These are phyloP conservation scores for Laspeyria flexula DNA, from an alignment of 2,888 invertebrate genomes.

Conservation along the genomic window DNA sequence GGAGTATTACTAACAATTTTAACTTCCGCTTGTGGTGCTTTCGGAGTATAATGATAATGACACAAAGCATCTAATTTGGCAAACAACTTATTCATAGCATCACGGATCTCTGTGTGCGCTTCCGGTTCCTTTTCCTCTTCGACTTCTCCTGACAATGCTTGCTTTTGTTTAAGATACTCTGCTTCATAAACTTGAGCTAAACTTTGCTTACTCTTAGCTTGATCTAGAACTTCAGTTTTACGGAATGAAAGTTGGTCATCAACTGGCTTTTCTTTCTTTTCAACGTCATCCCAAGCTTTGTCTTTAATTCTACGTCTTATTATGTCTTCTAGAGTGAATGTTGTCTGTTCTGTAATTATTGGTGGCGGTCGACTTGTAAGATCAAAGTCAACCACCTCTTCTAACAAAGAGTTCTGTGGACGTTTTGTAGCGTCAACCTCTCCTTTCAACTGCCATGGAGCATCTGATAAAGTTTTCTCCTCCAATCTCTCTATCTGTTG, in stretches of 20 bases:
- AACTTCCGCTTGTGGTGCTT: slow-evolving; percentile 93
- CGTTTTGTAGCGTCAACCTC: slow-evolving; percentile 92
- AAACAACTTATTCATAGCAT: slow-evolving; percentile 91
- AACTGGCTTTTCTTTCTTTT: slow-evolving; percentile 93
- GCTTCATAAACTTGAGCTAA: slow-evolving; percentile 97
- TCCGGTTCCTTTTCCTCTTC: slow-evolving; percentile 89
- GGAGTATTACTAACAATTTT: slow-evolving; percentile 96
- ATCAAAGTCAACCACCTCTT: slow-evolving; percentile 97
- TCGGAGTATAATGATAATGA: slow-evolving; percentile 98
- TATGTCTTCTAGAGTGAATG: slow-evolving; percentile 94
- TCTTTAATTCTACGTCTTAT: slow-evolving; percentile 97
- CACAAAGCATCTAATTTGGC: slow-evolving; percentile 95
- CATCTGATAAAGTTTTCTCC: slow-evolving; percentile 90
- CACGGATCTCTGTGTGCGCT: slow-evolving; percentile 91
- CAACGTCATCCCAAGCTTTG: slow-evolving; percentile 97
- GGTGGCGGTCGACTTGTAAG: slow-evolving; percentile 94
- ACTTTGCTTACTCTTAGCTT: slow-evolving; percentile 97
- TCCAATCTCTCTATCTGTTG: slow-evolving; percentile 90
- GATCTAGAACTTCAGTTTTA: slow-evolving; percentile 94
- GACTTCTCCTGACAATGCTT: slow-evolving; percentile 83
- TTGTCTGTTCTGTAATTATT: slow-evolving; percentile 96
- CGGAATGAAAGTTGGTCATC: slow-evolving; percentile 94
- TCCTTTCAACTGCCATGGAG: slow-evolving; percentile 97
- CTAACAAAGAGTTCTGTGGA: slow-evolving; percentile 96
- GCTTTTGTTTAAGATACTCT: slow-evolving; percentile 91